Evolutionary conservation across 2,888 invertebrate species (phyloP), one percentile per base, ranked within the genome.

Genomic region (Asteroscopus sphinx): DNA sequence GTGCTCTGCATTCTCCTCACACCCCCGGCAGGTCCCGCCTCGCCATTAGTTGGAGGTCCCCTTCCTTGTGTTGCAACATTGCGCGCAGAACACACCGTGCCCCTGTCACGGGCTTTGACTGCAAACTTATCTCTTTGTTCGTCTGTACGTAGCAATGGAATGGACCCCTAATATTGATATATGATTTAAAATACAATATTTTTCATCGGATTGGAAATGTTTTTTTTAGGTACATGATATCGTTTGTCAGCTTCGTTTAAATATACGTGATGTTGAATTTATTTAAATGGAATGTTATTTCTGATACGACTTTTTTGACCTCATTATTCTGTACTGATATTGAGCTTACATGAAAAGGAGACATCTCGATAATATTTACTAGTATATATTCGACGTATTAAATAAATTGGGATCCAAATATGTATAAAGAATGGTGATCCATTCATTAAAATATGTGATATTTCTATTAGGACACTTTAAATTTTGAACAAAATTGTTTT

Each of bases 281-380:
- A 21, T 42, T 47, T 28, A n/a, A 2, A 6, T 13, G 16, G 21
- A 44, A 44, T 60, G 39, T 52, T 45, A 58, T 32, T 33, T 32
- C 0, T 28, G 26, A 11, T 37, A 15, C 17, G 15, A 46, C 8
- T 30, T 15, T 37, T 48, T 40, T 35, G 33, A 11, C 53, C 46
- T 64, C 53, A 58, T 63, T 65, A 63, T 51, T 65, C 44, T 51
- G 51, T 35, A 52, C 28, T 49, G 39, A 16, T 40, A 56, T 44
- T 17, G 42, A 33, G 42, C 15, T 52, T 47, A 8, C 11, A 28
- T 28, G 2, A 28, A 28, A 9, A 9, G 28, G 28, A 28, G n/a
- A n/a, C n/a, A 28, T 28, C 9, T 28, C 8, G 28, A 4, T 21
- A 21, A 0, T 6, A 28, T 28, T n/a, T n/a, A n/a, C n/a, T n/a